These are phyloP conservation scores for Callyntrura guangdongensis DNA, from an alignment of 2,888 invertebrate genomes.

Conservation along the genomic window DNA sequence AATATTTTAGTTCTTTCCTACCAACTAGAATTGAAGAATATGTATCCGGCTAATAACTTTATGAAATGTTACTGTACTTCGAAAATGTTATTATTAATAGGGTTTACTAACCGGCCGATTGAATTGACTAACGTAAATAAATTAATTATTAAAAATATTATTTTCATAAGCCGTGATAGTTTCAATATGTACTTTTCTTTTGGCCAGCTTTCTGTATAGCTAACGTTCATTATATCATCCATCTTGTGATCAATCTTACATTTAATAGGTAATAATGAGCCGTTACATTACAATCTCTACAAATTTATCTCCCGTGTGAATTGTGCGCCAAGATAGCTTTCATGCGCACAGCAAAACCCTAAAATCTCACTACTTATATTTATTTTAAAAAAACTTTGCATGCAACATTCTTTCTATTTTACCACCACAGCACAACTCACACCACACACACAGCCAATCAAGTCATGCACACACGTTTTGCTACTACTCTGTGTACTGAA, in stretches of 20 bases:
- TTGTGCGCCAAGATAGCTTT: not conserved
- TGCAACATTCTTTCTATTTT: not conserved
- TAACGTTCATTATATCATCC: not conserved
- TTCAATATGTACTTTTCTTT: not conserved
- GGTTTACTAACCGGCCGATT: conserved; percentile 75
- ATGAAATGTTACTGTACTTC: not conserved
- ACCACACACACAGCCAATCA: not conserved
- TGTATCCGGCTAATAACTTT: no score
- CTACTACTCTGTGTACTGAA: not conserved
- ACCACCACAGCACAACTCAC: not conserved
- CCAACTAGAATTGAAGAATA: not conserved
- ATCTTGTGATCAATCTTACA: not conserved
- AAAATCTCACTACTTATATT: not conserved
- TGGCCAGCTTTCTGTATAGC: not conserved
- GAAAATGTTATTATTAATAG: conserved; percentile 30
- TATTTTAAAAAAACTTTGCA: not conserved
- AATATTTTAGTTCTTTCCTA: not conserved
- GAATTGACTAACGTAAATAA: conserved; percentile 65
- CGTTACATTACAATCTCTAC: not conserved
- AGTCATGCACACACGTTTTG: conserved; percentile 18
- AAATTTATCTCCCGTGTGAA: not conserved
- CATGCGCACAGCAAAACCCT: not conserved
- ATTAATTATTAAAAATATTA: conserved; percentile 44
- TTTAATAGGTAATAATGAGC: not conserved
- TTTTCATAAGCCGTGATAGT: not conserved